phyloP scores from a whole-genome alignment of 1,140 invertebrate species.

The Neodiprion virginianus region DNA sequence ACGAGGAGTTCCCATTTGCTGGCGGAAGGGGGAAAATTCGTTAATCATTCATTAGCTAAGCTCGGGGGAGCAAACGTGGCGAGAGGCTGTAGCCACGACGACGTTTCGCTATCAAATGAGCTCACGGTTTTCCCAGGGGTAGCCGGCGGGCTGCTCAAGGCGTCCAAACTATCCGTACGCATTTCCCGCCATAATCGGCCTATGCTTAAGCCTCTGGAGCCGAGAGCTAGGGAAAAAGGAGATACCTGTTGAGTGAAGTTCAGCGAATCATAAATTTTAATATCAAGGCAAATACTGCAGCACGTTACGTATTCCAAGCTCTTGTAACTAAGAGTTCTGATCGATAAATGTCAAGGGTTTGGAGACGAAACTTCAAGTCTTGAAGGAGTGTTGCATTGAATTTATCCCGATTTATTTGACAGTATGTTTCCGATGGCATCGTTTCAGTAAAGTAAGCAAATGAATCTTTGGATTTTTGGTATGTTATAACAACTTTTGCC shows the following conservation, averaged over 20 bases:
- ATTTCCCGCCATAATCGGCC: not conserved
- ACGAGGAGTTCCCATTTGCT: too few species aligned
- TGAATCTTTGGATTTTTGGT: too few species aligned
- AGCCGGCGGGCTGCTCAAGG: not conserved
- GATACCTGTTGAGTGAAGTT: slow-evolving; percentile 1
- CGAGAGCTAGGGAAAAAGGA: not conserved
- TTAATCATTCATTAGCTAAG: not conserved
- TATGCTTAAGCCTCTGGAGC: not conserved
- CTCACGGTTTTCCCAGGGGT: not conserved
- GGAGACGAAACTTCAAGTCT: too few species aligned
- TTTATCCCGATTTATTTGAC: too few species aligned
- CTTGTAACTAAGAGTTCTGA: too few species aligned
- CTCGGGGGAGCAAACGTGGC: not conserved
- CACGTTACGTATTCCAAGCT: not conserved
- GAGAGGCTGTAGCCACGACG: too few species aligned
- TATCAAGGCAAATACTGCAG: not conserved
- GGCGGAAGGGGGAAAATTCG: not conserved
- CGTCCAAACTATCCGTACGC: not conserved
- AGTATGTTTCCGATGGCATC: too few species aligned
- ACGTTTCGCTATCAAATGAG: not conserved
- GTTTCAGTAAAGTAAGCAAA: too few species aligned
- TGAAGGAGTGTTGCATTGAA: too few species aligned
- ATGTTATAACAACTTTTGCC: too few species aligned
- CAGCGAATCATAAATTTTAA: not conserved
- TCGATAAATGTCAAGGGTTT: too few species aligned